Evolutionary conservation across 2,888 invertebrate genomes (phyloP), one percentile per base, ranked within the genome.

Genomic region (Phytoseiulus persimilis): DNA sequence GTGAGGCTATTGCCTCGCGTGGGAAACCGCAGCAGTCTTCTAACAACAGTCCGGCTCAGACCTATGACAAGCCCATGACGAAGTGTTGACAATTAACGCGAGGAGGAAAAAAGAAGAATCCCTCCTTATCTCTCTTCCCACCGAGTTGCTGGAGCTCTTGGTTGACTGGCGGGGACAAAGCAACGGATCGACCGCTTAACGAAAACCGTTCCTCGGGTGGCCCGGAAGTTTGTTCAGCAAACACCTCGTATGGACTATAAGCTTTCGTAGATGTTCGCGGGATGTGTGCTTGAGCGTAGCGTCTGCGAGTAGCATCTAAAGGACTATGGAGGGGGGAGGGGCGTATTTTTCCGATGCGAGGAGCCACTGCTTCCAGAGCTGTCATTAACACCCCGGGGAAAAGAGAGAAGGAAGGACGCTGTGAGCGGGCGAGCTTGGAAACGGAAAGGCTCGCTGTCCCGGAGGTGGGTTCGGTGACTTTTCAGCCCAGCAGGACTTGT

Each of bases 221-320:
- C 65, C 65, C 65, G 65, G 65, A 65, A 65, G 65, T 65, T 65
- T 65, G 65, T 65, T 65, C 65, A 65, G 65, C 65, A 65, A 65
- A 65, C 65, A 65, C 23, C 65, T 23, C 65, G 65, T 65, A 65
- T 65, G 65, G 14, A 65, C 65, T 23, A 14, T 11, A 14, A 46
- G 46, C 46, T 46, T 46, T 46, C 46, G 65, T 65, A 18, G 14
- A 28, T 65, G 65, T 65, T 28, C 28, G 18, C 65, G 65, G 1
- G 5, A 65, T 65, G 65, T 65, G 65, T 65, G 65, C 18, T 28
- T 65, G 65, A 14, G 39, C 39, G 39, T 39, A 9, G 39, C 39
- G 39, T 39, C 39, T 39, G 65, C 65, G 65, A 65, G 65, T 23
- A 28, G 65, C 65, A 28, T 65, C 65, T 65, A 18, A 65, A 23